Base-by-base conservation (phyloP, 2,113 vertebrate species). In the Bagarius yarrelli region DNA sequence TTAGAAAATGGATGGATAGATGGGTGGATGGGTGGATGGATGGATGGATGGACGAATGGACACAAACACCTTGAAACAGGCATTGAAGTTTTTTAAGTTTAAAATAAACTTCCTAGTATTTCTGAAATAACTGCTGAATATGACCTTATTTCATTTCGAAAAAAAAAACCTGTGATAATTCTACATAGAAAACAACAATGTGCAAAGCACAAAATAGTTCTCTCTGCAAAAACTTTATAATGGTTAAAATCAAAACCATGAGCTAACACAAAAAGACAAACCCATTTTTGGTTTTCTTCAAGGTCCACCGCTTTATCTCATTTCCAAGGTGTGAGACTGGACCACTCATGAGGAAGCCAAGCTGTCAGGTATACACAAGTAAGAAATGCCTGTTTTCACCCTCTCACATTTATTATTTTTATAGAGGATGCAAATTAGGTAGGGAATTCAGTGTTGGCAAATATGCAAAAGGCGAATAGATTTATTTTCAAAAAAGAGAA, bases 121-220 rank as follows among this genome's bases (percentile, higher is more conserved):
- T 67, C 6, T 44, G 21, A 21, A 63, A 23, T n/a, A 55, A 15
- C 30, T 8, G 21, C 30, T 16, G 1, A 15, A 32, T 13, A 6
- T 27, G 2, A 36, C 47, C 23, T 67, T 66, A 4, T 1, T 8
- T 40, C 47, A 53, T 87, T 83, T 82, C 88, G 83, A 91, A 89
- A 88, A 87, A 87, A 88, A 88, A 86, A 76, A 81, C 83, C 84
- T 76, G 9, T 61, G 83, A 61, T 86, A 78, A 59, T 84, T 87
- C 84, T 85, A 85, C 88, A 91, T 91, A 91, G 92, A 82, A 87
- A 80, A 74, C 52, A 67, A 56, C 63, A 40, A 66, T 56, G 36
- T 47, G 52, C 14, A 34, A 2, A 23, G 18, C 19, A 5, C 9
- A 55, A 55, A 55, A 55, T 16, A 55, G 15, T 55, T 34, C 70